Evolutionary conservation across 2,888 invertebrate genomes (phyloP).

Genomic region (Ichneumoninae sp.): DNA sequence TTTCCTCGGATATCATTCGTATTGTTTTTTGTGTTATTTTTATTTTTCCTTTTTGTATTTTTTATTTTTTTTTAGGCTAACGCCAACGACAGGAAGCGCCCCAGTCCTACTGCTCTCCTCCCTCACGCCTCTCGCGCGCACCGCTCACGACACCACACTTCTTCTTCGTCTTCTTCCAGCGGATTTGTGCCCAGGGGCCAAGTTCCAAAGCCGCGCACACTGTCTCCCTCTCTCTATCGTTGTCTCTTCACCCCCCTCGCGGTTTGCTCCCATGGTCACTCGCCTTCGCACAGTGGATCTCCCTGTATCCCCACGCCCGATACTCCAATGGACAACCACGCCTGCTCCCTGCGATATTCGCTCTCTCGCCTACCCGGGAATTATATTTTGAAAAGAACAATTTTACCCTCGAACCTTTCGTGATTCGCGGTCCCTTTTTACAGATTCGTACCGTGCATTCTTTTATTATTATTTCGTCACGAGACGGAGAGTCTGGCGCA

Average conservation of each 20-base stretch:
- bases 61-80: slow-evolving; percentile 77
- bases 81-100: slow-evolving; percentile 80
- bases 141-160: slow-evolving; percentile 55
- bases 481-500: not conserved
- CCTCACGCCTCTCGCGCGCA: slow-evolving; percentile 55
- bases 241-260: slow-evolving; percentile 31
- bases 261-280: slow-evolving; percentile 28
- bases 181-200: slow-evolving; percentile 13
- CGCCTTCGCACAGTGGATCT: slow-evolving; percentile 18
- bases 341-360: slow-evolving; percentile 7
- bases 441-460: not conserved
- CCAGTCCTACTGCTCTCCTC: slow-evolving; percentile 73
- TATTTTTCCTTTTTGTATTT: slow-evolving; percentile 70
- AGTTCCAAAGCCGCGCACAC: slow-evolving; percentile 6
- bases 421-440: not conserved
- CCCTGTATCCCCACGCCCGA: slow-evolving; percentile 21
- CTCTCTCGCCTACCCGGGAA: slow-evolving; percentile 41
- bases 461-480: not conserved
- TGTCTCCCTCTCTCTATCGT: slow-evolving; percentile 9
- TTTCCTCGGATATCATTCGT: slow-evolving; percentile 27
- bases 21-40: slow-evolving; percentile 50
- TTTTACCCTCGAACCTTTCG: not conserved
- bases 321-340: slow-evolving; percentile 30
- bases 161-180: slow-evolving; percentile 19
- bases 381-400: slow-evolving; percentile 33